These are phyloP conservation scores for Brachyhypopomus gauderio DNA, from an alignment of 2,113 vertebrate species.

Conservation along the genomic window DNA sequence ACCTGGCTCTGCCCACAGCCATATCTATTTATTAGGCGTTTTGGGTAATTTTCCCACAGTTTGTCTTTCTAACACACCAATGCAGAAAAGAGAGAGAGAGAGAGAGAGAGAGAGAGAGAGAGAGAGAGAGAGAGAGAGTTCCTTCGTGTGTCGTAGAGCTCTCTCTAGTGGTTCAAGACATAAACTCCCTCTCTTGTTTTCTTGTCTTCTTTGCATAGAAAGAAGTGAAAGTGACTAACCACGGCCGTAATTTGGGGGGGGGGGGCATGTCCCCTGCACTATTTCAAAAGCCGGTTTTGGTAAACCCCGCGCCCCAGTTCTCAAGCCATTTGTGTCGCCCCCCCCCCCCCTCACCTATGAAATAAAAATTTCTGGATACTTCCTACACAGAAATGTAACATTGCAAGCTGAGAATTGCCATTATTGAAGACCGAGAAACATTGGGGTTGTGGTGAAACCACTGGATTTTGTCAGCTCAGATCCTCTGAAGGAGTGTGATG, in stretches of 20 bases:
- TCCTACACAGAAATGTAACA: not conserved
- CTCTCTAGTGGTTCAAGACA: conserved; percentile 74
- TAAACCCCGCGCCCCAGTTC: too few species aligned
- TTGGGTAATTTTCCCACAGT: conserved; percentile 45
- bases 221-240: not conserved
- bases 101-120: conserved; percentile 27
- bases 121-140: conserved; percentile 30
- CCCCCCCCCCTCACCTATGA: too few species aligned
- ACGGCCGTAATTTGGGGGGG: too few species aligned
- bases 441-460: not conserved
- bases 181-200: conserved; percentile 2
- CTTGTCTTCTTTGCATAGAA: not conserved
- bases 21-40: conserved; percentile 36
- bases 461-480: not conserved
- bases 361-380: too few species aligned
- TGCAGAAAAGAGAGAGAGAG: not conserved
- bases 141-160: conserved; percentile 66
- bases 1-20: conserved; percentile 43
- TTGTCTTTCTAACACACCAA: conserved; percentile 6
- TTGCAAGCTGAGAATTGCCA: not conserved
- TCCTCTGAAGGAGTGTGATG: not conserved
- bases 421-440: too few species aligned
- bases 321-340: too few species aligned
- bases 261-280: too few species aligned
- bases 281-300: too few species aligned